These are phyloP conservation scores for Gymnoscopelus braueri DNA, from an alignment of 2,797 vertebrate species.

Conservation along the genomic window DNA sequence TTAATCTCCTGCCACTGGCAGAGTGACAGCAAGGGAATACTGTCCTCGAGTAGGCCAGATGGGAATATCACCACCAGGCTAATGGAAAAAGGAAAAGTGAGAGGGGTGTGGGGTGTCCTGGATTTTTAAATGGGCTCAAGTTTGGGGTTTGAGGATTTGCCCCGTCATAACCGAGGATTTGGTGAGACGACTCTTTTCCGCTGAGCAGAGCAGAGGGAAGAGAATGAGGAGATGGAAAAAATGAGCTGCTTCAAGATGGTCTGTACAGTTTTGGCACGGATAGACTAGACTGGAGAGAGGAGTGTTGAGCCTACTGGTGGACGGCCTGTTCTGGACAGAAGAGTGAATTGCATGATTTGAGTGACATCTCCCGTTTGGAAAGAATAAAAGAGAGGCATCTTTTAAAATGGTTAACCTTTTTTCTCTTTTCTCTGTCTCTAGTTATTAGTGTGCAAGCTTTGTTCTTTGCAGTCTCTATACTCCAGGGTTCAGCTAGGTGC, in stretches of 20 bases:
- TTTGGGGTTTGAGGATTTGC: constrained; percentile 34
- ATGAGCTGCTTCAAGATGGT: constrained; percentile 40
- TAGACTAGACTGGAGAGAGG: too few species aligned
- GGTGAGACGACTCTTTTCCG: constrained; percentile 64
- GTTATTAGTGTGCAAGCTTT: too few species aligned
- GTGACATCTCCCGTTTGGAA: too few species aligned
- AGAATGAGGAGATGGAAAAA: constrained; percentile 71
- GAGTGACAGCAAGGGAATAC: neutral
- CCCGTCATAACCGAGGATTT: constrained; percentile 58
- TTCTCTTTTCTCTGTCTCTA: too few species aligned
- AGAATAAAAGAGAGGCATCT: too few species aligned
- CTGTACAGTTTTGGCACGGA: constrained; percentile 33
- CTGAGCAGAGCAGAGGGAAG: constrained; percentile 43
- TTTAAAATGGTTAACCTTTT: too few species aligned
- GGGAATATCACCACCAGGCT: constrained; percentile 15
- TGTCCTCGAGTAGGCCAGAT: neutral
- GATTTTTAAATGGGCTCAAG: constrained; percentile 48
- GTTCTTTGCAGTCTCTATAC: constrained; percentile 8
- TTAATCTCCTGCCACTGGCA: neutral
- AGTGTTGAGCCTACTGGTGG: too few species aligned
- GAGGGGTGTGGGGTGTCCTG: constrained; percentile 7
- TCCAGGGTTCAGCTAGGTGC: constrained; percentile 4
- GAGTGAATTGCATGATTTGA: too few species aligned
- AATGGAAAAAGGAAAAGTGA: constrained; percentile 34
- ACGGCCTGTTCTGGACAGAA: too few species aligned